Evolutionary conservation across 2,888 invertebrate genomes (phyloP).

Genomic region (Mactromeris polynyma): DNA sequence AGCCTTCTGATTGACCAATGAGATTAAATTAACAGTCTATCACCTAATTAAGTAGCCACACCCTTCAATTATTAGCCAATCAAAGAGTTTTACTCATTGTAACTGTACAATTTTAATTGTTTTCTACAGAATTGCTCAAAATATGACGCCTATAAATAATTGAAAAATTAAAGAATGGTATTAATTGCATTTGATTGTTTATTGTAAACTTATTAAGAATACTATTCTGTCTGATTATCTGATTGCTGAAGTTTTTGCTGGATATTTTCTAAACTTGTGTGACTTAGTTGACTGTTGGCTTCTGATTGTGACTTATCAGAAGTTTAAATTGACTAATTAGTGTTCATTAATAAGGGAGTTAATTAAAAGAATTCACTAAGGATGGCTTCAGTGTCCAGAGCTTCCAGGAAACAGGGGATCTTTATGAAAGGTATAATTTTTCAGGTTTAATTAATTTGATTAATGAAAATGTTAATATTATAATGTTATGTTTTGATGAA

Average conservation of each 20-base stretch:
- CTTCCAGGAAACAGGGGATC: constrained; percentile 45
- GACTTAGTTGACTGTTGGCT: neutral
- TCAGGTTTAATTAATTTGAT: too few relatives aligned
- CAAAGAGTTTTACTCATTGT: constrained; percentile 23
- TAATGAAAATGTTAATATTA: too few relatives aligned
- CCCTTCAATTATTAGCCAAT: constrained; percentile 15
- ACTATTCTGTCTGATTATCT: neutral
- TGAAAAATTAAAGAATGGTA: constrained; percentile 16
- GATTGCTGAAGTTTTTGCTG: neutral
- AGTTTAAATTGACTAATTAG: neutral
- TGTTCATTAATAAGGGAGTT: neutral
- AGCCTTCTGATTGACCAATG: neutral
- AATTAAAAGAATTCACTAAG: neutral
- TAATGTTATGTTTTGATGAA: too few relatives aligned
- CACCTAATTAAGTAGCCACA: constrained; percentile 16
- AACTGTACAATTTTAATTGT: constrained; percentile 22
- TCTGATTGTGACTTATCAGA: neutral
- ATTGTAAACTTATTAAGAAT: neutral
- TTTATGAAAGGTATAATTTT: constrained; percentile 58
- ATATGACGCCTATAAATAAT: constrained; percentile 37
- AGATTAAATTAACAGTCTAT: neutral
- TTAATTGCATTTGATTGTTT: neutral
- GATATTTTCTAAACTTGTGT: neutral
- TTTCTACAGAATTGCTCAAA: constrained; percentile 16
- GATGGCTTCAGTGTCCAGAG: constrained; percentile 36